Conservation (phyloP, 2,113 vertebrate species). For the Chaetops frenatus region DNA sequence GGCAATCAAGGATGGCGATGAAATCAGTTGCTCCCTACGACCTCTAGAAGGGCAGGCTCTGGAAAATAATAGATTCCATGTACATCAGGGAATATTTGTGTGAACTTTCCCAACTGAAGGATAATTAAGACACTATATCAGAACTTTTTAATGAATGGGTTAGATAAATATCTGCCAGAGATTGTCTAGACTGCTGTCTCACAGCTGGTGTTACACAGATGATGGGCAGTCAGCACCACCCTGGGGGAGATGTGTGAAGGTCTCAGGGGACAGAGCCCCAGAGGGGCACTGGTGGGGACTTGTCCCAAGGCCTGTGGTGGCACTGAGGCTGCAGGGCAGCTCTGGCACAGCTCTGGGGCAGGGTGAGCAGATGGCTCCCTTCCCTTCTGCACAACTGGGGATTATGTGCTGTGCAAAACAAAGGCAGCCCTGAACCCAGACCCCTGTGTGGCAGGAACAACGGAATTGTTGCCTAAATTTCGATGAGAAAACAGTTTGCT, state of each 20-base stretch:
- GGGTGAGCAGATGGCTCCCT: background rate
- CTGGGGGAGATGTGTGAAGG: background rate
- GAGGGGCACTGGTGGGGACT: background rate
- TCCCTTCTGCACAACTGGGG: background rate
- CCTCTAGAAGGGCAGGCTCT: background rate
- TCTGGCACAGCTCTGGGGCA: background rate
- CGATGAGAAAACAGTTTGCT: background rate
- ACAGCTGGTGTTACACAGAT: background rate
- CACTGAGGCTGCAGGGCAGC: background rate
- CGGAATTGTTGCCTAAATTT: background rate
- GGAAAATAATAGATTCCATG: background rate
- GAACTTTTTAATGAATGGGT: background rate
- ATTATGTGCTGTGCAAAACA: background rate
- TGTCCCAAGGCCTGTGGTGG: background rate
- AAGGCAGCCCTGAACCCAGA: background rate
- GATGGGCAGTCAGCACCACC: background rate
- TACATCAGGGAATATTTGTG: background rate
- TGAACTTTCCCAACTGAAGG: background rate
- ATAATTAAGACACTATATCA: background rate
- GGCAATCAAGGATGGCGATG: background rate
- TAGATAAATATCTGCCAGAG: background rate
- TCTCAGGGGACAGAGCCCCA: background rate
- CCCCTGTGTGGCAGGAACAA: background rate
- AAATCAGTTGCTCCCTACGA: background rate
- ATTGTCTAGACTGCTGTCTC: background rate